These are phyloP conservation scores for Mystacides longicornis DNA, from an alignment of 2,888 invertebrate species.

Conservation along the genomic window DNA sequence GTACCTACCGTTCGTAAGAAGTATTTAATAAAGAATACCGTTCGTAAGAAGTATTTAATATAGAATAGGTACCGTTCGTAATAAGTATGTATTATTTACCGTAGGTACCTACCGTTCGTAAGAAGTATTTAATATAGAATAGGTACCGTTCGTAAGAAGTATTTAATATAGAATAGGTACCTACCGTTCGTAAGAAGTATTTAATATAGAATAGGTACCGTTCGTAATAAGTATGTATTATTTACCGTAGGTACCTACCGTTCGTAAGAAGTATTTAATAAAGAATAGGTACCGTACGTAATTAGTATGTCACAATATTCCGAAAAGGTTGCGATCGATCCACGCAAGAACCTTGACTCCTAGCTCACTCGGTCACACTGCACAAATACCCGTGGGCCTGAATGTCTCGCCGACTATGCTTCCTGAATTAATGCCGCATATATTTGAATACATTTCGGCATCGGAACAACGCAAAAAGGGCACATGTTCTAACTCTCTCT, in stretches of 20 bases:
- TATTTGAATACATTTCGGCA: conserved; percentile 46
- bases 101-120: too few relatives aligned
- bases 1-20: too few relatives aligned
- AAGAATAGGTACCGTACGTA: background rate
- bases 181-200: too few relatives aligned
- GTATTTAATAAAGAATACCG: too few relatives aligned
- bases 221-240: too few relatives aligned
- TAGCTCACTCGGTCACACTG: conserved; percentile 7
- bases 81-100: too few relatives aligned
- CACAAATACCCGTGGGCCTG: conserved; percentile 30
- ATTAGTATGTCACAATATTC: conserved; percentile 8
- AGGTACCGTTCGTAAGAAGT: background rate
- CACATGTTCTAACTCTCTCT: background rate
- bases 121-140: too few relatives aligned
- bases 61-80: too few relatives aligned
- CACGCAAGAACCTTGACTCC: conserved; percentile 16
- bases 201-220: too few relatives aligned
- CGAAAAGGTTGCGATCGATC: conserved; percentile 17
- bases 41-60: too few relatives aligned
- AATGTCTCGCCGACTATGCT: conserved; percentile 44
- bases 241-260: too few relatives aligned
- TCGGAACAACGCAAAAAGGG: conserved; percentile 20
- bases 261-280: too few relatives aligned
- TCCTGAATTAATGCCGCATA: conserved; percentile 54
- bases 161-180: background rate